phyloP scores from a whole-genome alignment of 2,888 invertebrate species.

The Petrophora chlorosata region DNA sequence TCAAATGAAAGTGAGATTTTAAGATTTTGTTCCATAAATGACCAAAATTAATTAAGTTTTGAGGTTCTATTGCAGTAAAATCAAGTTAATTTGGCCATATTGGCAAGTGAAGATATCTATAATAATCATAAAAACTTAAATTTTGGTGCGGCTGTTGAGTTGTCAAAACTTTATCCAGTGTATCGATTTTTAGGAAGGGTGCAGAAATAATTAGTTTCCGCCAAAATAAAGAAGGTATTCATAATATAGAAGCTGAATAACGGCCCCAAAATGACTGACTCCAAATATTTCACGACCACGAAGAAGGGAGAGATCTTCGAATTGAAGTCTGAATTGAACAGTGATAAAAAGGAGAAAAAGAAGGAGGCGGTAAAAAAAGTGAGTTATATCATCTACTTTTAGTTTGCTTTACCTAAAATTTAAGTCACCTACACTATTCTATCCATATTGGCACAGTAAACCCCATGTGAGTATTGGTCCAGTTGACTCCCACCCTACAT shows the following conservation, averaged over 20 bases:
- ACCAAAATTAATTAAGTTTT: background rate
- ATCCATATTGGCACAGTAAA: too few species aligned
- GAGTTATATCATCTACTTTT: conserved; percentile 40
- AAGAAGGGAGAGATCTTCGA: conserved; percentile 99
- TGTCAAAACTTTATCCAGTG: conserved; percentile 17
- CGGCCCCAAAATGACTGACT: conserved; percentile 93
- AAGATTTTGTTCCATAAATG: background rate
- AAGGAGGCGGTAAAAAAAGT: conserved; percentile 99
- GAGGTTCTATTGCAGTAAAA: too few species aligned
- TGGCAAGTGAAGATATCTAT: too few species aligned
- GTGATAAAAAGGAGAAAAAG: conserved; percentile 99
- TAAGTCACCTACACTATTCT: background rate
- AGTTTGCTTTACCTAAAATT: background rate
- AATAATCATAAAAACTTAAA: too few species aligned
- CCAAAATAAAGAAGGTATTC: conserved; percentile 10
- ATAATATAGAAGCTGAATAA: conserved; percentile 15
- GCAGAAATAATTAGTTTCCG: conserved; percentile 11
- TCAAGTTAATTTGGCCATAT: too few species aligned
- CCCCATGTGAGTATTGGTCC: too few species aligned
- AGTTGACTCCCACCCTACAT: too few species aligned
- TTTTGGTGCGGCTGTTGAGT: conserved; percentile 1
- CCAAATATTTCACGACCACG: conserved; percentile 99
- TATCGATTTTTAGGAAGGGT: conserved; percentile 35
- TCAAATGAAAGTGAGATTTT: conserved; percentile 22
- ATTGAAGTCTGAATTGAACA: conserved; percentile 98